Evolutionary conservation across 1,140 invertebrate species (phyloP).

Genomic region (Sarcophaga peregrina): DNA sequence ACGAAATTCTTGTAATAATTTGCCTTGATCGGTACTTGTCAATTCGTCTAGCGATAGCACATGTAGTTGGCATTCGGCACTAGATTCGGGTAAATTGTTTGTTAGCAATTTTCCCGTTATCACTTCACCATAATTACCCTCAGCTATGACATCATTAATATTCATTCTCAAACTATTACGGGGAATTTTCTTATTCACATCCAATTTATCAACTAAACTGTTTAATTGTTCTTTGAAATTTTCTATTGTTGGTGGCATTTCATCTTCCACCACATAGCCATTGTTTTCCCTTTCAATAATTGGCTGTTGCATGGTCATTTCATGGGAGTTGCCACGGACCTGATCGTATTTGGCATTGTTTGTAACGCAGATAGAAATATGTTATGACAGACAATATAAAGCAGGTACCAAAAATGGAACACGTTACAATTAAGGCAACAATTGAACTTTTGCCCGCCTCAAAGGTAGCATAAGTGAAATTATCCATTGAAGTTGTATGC

Average conservation of each 20-base stretch:
- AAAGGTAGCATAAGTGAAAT: conserved; percentile 61
- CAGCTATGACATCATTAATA: conserved; percentile 73
- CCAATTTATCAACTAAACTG: conserved; percentile 53
- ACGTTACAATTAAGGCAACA: conserved; percentile 71
- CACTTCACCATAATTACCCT: conserved; percentile 82
- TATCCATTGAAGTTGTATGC: conserved; percentile 54
- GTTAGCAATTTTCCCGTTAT: conserved; percentile 72
- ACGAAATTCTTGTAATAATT: conserved; percentile 80
- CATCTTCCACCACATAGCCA: conserved; percentile 79
- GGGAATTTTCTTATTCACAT: conserved; percentile 76
- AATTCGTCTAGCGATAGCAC: conserved; percentile 70
- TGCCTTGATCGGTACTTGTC: conserved; percentile 71
- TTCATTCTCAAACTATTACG: conserved; percentile 76
- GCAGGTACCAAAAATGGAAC: conserved; percentile 71
- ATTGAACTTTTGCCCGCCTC: conserved; percentile 61
- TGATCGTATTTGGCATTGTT: conserved; percentile 68
- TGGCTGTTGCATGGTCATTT: conserved; percentile 75
- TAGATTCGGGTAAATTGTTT: conserved; percentile 43
- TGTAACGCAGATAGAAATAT: conserved; percentile 72
- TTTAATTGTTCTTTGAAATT: conserved; percentile 75
- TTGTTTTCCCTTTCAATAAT: conserved; percentile 77
- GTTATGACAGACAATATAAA: conserved; percentile 71
- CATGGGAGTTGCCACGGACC: conserved; percentile 72
- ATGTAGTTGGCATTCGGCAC: conserved; percentile 58
- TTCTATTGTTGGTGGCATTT: conserved; percentile 70